Base-by-base conservation (phyloP, 2,888 invertebrate genomes). In the Leptinotarsa tumamoca region DNA sequence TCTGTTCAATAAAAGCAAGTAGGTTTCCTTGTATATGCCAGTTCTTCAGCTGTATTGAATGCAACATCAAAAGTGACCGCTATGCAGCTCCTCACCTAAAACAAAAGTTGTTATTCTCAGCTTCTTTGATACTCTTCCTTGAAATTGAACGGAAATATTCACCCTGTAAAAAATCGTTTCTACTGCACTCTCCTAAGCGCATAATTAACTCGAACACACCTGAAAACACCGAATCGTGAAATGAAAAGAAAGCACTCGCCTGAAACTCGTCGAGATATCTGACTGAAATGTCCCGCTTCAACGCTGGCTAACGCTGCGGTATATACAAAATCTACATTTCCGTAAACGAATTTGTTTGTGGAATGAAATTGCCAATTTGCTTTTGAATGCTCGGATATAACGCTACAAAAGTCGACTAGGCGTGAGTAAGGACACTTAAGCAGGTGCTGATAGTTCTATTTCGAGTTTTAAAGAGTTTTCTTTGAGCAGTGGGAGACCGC, bases 331-430 rank as follows among this genome's bases (percentile, higher is more conserved):
- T 85, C 85, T 84, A 84, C 84, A 83, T 83, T 82, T 81, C 82
- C 79, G 79, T 81, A 82, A 86, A 83, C 84, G 84, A 86, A 85
- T 83, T 85, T 86, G 85, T 85, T 85, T 85, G 85, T 84, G 81
- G 83, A 83, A 84, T 82, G 85, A 84, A 86, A 86, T 86, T 85
- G 85, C 79, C 86, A 86, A 85, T 86, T 86, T 70, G 70, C 70
- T 43, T 63, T 51, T 58, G 58, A 70, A 70, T 70, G 70, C 58
- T 58, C 56, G 70, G 70, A 70, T 58, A 58, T 70, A 70, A 58
- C 58, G 70, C 58, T 50, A 70, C 58, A 70, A 70, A 56, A 70
- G 70, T 70, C 58, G 70, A 63, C 70, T 70, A 15, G 56, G 27
- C 58, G 70, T 58, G 63, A 63, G 33, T 63, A 13, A 63, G 63